These are phyloP conservation scores for Hipposideros armiger DNA, from an alignment of 2,113 vertebrate genomes.

Conservation along the genomic window DNA sequence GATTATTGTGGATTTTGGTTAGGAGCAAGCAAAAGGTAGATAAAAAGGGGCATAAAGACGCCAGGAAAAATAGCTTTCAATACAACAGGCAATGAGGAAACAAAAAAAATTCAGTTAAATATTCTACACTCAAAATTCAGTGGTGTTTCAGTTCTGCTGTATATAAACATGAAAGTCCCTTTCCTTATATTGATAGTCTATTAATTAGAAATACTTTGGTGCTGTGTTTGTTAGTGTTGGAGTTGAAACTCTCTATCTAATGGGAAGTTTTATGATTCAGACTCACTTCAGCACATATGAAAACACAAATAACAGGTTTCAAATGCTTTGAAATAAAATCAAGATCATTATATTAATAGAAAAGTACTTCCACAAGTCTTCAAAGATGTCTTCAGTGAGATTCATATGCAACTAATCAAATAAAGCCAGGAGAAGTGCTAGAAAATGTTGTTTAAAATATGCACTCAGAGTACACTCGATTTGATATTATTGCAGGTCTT, in stretches of 20 bases:
- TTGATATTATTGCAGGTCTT: constrained; percentile 57
- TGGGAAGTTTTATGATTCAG: not conserved
- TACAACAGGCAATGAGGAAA: not conserved
- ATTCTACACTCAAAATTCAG: not conserved
- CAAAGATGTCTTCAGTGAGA: constrained; percentile 46
- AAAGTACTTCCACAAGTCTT: constrained; percentile 17
- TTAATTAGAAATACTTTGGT: not conserved
- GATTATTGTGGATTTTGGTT: not conserved
- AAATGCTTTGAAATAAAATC: not conserved
- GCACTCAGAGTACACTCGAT: not conserved
- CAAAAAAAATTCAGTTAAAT: not conserved
- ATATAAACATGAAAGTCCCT: not conserved
- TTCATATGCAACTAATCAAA: constrained; percentile 56
- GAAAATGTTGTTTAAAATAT: constrained; percentile 40
- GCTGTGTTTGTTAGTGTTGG: not conserved
- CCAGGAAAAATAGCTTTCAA: not conserved
- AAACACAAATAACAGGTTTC: not conserved
- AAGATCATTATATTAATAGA: constrained; percentile 15
- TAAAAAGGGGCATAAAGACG: not conserved
- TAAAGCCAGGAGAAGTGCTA: not conserved
- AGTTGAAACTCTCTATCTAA: not conserved
- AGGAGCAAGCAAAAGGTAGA: not conserved
- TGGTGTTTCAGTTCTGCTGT: not conserved
- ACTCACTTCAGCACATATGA: not conserved
- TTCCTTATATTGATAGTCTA: not conserved